Conservation (phyloP, 2,888 invertebrate genomes). For the Synergus gifuensis region DNA sequence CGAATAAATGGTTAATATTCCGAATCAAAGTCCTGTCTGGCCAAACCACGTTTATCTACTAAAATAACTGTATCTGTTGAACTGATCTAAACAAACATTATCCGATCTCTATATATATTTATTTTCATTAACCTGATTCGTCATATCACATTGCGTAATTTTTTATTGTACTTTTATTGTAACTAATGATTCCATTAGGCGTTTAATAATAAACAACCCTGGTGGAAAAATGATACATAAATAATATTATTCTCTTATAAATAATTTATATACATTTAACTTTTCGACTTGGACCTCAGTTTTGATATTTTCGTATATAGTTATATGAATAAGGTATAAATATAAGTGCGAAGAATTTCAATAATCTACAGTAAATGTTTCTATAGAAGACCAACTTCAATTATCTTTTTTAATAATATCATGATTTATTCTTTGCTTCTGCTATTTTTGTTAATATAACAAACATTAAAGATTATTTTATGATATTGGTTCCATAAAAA, state of each 20-base stretch:
- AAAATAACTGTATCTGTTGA: background rate
- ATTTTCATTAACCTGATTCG: slow-evolving; percentile 13
- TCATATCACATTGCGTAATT: slow-evolving; percentile 19
- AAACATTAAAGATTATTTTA: background rate
- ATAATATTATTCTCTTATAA: background rate
- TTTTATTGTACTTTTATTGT: slow-evolving; percentile 1
- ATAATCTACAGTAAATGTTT: background rate
- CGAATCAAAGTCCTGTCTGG: slow-evolving; percentile 16
- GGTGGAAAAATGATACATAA: background rate
- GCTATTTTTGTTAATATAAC: background rate
- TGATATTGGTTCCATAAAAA: no score
- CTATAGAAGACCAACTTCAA: background rate
- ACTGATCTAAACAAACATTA: slow-evolving; percentile 7
- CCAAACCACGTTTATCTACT: slow-evolving; percentile 26
- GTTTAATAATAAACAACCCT: background rate
- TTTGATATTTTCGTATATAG: background rate
- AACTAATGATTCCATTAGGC: background rate
- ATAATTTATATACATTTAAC: background rate
- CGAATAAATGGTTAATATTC: background rate
- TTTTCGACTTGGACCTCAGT: background rate
- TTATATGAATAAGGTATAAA: background rate
- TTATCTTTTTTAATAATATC: background rate
- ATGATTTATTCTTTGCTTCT: background rate
- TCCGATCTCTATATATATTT: slow-evolving; percentile 4
- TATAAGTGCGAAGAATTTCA: background rate